Evolutionary conservation across 2,888 invertebrate genomes (phyloP).

Genomic region (Temnothorax ravouxi): DNA sequence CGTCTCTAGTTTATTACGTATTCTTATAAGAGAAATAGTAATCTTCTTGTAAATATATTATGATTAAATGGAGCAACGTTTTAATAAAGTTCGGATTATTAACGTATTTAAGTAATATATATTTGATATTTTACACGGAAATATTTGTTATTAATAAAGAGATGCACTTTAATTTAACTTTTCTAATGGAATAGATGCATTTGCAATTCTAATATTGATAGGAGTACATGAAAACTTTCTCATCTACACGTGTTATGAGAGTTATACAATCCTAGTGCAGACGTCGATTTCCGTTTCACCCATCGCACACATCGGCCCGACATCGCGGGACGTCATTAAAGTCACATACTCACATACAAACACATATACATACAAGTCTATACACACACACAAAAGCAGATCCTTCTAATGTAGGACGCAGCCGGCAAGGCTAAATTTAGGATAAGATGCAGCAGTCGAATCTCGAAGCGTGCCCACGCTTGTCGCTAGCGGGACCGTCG

Average conservation of each 20-base stretch:
- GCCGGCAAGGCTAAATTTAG: constrained; percentile 82
- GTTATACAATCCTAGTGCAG: constrained; percentile 25
- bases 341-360: neutral
- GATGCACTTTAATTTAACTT: neutral
- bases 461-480: constrained; percentile 75
- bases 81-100: neutral
- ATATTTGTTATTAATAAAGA: neutral
- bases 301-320: constrained; percentile 13
- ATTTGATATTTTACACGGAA: neutral
- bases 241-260: neutral
- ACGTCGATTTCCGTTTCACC: constrained; percentile 40
- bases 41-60: neutral
- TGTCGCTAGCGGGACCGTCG: constrained; percentile 65
- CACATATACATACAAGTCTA: constrained; percentile 44
- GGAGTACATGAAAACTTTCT: neutral
- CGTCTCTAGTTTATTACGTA: neutral
- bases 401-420: constrained; percentile 79
- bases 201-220: neutral
- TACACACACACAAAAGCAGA: constrained; percentile 58
- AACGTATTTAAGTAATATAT: neutral
- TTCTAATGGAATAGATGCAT: neutral
- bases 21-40: neutral
- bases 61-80: neutral
- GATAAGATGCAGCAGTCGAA: constrained; percentile 79
- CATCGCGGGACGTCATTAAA: constrained; percentile 42